Evolutionary conservation across 92 coral and sea anemone species (phyloP).

Genomic region (Zoanthus sansibaricus): DNA sequence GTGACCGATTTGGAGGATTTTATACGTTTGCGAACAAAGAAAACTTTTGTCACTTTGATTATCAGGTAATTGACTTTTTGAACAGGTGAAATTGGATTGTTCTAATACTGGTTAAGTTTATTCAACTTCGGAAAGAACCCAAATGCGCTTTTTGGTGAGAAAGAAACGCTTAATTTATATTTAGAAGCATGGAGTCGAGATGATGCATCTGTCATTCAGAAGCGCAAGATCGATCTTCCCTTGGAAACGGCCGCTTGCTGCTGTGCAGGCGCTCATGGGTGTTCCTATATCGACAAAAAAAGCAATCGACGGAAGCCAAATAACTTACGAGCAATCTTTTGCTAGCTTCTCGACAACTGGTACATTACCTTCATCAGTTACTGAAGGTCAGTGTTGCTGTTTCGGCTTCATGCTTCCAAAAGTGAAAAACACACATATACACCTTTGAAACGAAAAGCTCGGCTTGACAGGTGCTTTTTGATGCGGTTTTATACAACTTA

Average conservation of each 20-base stretch:
- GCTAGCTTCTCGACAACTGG: constrained; percentile 90
- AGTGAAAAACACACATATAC: too few species aligned
- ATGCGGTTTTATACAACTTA: too few species aligned
- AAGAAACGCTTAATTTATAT: not conserved
- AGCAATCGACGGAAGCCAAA: not conserved
- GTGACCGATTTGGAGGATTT: too few species aligned
- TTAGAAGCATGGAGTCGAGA: not conserved
- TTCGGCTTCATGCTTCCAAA: too few species aligned
- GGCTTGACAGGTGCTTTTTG: too few species aligned
- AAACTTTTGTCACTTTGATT: not conserved
- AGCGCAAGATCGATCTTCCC: not conserved
- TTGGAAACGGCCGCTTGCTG: constrained; percentile 18
- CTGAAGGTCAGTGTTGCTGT: constrained; percentile 58
- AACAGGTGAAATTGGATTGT: not conserved
- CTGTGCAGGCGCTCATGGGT: constrained; percentile 64
- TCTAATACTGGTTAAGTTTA: not conserved
- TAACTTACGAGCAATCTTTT: constrained; percentile 59
- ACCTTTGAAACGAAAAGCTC: too few species aligned
- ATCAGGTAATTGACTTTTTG: not conserved
- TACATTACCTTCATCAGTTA: constrained; percentile 63
- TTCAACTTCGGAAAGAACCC: not conserved
- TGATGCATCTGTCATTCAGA: not conserved
- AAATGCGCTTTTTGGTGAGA: not conserved
- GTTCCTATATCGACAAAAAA: constrained; percentile 74
- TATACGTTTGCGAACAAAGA: too few species aligned